phyloP scores from a whole-genome alignment of 2,113 vertebrate genomes.

The Trichechus manatus region DNA sequence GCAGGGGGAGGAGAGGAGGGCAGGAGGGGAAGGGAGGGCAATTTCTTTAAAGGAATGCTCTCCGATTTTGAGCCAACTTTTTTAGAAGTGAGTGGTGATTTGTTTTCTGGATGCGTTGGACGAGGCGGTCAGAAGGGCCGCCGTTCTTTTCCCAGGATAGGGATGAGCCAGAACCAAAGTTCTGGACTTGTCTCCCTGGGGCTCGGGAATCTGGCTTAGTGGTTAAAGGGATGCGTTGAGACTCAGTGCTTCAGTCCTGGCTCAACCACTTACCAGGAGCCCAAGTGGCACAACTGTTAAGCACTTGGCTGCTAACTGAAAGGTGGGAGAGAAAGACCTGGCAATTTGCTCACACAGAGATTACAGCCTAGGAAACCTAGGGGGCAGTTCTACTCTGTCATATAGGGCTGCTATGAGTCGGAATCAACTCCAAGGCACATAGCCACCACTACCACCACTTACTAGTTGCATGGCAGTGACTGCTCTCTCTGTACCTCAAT shows the following conservation, averaged over 20 bases:
- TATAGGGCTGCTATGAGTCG: no score
- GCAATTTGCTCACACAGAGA: no score
- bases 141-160: neutral
- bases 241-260: neutral
- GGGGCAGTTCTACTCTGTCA: neutral
- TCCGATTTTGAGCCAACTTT: neutral
- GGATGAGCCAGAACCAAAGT: neutral
- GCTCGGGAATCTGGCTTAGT: neutral
- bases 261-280: neutral
- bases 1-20: neutral
- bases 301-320: neutral
- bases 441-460: neutral
- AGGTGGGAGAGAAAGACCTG: no score
- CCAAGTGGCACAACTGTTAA: neutral
- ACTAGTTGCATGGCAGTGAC: neutral
- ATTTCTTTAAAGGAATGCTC: neutral
- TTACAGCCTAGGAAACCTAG: neutral
- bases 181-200: no score
- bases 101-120: neutral
- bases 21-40: neutral
- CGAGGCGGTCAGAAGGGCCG: neutral
- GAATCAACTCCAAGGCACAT: neutral
- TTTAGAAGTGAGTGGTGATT: neutral
- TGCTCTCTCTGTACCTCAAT: neutral
- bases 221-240: neutral